Evolutionary conservation across 2,797 vertebrate genomes (phyloP).

Genomic region (Stomatorhinus walkeri): DNA sequence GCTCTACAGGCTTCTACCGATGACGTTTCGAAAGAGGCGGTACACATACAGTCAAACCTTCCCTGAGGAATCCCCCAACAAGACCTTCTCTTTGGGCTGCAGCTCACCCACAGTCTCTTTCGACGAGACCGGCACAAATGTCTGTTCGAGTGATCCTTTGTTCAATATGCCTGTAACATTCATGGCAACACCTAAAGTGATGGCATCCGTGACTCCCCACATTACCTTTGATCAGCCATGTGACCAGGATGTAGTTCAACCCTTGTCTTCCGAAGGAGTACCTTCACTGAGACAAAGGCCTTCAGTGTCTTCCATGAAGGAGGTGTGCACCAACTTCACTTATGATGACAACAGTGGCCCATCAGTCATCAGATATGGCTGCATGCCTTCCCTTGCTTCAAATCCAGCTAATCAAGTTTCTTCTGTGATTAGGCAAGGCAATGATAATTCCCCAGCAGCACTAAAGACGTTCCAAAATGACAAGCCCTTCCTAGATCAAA

Average conservation of each 20-base stretch:
- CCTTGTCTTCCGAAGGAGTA: constrained; percentile 38
- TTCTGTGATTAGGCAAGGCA: constrained; percentile 61
- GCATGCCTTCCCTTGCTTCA: constrained; percentile 62
- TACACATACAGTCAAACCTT: constrained; percentile 80
- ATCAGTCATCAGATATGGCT: constrained; percentile 65
- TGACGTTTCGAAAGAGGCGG: constrained; percentile 84
- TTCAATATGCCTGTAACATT: constrained; percentile 62
- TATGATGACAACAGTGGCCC: constrained; percentile 38
- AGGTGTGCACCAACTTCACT: constrained; percentile 31
- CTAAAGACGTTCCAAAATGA: constrained; percentile 46
- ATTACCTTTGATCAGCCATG: constrained; percentile 59
- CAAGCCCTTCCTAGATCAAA: constrained; percentile 50
- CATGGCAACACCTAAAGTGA: constrained; percentile 65
- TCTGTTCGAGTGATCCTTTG: constrained; percentile 40
- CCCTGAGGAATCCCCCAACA: constrained; percentile 60
- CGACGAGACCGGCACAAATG: constrained; percentile 54
- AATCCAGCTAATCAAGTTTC: constrained; percentile 67
- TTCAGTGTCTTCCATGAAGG: constrained; percentile 24
- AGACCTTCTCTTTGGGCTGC: constrained; percentile 47
- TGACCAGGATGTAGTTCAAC: constrained; percentile 45
- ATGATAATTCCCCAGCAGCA: constrained; percentile 46
- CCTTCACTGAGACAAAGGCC: constrained; percentile 23
- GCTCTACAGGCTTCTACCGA: constrained; percentile 90
- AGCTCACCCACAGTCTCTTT: constrained; percentile 62
- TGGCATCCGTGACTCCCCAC: constrained; percentile 62